Evolutionary conservation across 1,140 invertebrate genomes (phyloP).

Genomic region (Pomacea maculata): DNA sequence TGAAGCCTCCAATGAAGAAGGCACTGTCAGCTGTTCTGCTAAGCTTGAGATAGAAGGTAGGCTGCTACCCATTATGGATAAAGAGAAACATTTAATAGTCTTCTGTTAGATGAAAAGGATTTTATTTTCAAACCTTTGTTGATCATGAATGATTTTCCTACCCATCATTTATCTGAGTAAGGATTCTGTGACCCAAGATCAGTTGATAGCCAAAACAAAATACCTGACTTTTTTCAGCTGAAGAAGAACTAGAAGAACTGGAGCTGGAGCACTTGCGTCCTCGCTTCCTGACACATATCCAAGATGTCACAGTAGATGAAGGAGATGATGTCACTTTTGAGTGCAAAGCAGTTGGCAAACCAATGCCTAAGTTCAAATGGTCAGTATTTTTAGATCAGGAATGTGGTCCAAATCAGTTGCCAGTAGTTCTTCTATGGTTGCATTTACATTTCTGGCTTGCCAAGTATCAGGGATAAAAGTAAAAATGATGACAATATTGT

Average conservation of each 20-base stretch:
- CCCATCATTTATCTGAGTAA: too few species aligned
- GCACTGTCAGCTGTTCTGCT: slow-evolving; percentile 53
- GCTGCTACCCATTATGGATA: neutral
- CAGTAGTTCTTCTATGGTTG: too few species aligned
- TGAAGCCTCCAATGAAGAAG: slow-evolving; percentile 78
- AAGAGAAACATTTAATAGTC: too few species aligned
- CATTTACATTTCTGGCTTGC: too few species aligned
- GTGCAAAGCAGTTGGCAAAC: slow-evolving; percentile 54
- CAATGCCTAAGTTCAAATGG: slow-evolving; percentile 61
- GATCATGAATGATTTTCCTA: too few species aligned
- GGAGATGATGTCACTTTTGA: slow-evolving; percentile 57
- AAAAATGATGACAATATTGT: too few species aligned
- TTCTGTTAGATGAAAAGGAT: too few species aligned
- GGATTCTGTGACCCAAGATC: too few species aligned
- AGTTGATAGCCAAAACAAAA: too few species aligned
- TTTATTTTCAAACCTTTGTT: too few species aligned
- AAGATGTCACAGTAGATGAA: slow-evolving; percentile 51
- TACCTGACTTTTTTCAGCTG: slow-evolving; percentile 25
- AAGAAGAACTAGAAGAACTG: slow-evolving; percentile 33
- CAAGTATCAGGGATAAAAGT: too few species aligned
- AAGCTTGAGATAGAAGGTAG: slow-evolving; percentile 55
- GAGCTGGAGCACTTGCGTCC: slow-evolving; percentile 45
- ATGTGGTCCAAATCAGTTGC: too few species aligned
- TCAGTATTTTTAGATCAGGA: slow-evolving; percentile 26
- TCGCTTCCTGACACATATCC: slow-evolving; percentile 46